These are phyloP conservation scores for Trachops cirrhosus DNA, from an alignment of 2,797 vertebrate species.

Conservation along the genomic window DNA sequence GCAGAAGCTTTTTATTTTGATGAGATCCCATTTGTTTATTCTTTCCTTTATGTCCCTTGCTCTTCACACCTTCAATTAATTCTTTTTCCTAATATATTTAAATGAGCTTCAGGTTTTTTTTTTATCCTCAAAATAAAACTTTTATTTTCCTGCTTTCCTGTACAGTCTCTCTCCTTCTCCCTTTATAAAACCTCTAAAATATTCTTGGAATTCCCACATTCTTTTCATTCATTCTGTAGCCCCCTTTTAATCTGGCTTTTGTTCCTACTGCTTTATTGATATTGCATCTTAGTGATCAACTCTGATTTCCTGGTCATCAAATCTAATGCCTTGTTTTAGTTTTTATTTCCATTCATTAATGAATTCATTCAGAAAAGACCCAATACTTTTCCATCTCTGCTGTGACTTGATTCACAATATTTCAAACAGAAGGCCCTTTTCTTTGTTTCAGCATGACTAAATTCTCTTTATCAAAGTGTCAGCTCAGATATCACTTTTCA, in stretches of 20 bases:
- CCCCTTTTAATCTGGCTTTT: not conserved
- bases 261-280: not conserved
- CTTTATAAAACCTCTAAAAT: not conserved
- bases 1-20: too few relatives aligned
- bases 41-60: too few relatives aligned
- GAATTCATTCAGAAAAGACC: not conserved
- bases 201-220: not conserved
- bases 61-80: not conserved
- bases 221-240: not conserved
- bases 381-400: not conserved
- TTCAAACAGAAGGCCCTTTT: not conserved
- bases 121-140: not conserved
- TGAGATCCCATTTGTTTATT: too few relatives aligned
- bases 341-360: not conserved
- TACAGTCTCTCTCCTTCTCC: not conserved
- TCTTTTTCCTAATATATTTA: conserved; percentile 21
- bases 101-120: not conserved
- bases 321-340: not conserved
- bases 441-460: not conserved
- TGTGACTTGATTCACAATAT: not conserved
- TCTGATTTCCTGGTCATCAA: not conserved
- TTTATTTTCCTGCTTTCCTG: not conserved
- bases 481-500: not conserved
- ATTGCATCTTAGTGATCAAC: not conserved
- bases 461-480: not conserved